These are phyloP conservation scores for Sebastes fasciatus DNA, from an alignment of 2,113 vertebrate genomes.

Conservation along the genomic window DNA sequence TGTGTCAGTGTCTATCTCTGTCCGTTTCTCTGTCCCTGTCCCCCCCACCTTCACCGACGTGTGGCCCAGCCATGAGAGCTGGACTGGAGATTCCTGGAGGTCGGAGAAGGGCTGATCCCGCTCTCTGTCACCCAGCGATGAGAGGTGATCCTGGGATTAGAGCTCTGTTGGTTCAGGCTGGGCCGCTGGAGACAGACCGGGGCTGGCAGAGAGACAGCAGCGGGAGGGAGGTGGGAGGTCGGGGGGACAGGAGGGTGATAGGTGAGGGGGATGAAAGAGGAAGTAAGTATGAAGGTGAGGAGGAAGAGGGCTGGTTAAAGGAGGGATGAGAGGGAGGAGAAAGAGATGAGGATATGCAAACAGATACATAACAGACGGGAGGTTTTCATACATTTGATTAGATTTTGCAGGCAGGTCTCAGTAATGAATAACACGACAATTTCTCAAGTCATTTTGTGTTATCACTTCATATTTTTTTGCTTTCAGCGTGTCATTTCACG, in stretches of 20 bases:
- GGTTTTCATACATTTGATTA: neutral
- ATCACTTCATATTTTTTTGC: neutral
- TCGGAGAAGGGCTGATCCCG: slow-evolving; percentile 49
- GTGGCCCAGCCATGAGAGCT: slow-evolving; percentile 36
- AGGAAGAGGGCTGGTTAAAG: neutral
- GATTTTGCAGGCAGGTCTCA: neutral
- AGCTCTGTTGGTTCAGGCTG: slow-evolving; percentile 76
- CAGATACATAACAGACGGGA: neutral
- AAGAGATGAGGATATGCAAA: neutral
- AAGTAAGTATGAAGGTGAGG: slow-evolving; percentile 2
- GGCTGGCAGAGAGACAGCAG: slow-evolving; percentile 60
- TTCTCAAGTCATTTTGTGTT: neutral
- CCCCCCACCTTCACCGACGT: neutral
- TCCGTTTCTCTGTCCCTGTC: neutral
- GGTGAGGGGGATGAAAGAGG: neutral
- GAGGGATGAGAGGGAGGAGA: neutral
- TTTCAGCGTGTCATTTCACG: no score
- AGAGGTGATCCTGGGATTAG: slow-evolving; percentile 76
- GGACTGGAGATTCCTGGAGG: slow-evolving; percentile 57
- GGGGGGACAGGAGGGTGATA: neutral
- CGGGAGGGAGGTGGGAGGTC: slow-evolving; percentile 36
- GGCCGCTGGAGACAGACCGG: slow-evolving; percentile 78
- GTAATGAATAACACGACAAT: neutral
- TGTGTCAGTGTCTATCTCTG: slow-evolving; percentile 35
- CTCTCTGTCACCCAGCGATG: slow-evolving; percentile 64